phyloP scores from a whole-genome alignment of 1,140 invertebrate genomes.

The Drosophila murphyi region DNA sequence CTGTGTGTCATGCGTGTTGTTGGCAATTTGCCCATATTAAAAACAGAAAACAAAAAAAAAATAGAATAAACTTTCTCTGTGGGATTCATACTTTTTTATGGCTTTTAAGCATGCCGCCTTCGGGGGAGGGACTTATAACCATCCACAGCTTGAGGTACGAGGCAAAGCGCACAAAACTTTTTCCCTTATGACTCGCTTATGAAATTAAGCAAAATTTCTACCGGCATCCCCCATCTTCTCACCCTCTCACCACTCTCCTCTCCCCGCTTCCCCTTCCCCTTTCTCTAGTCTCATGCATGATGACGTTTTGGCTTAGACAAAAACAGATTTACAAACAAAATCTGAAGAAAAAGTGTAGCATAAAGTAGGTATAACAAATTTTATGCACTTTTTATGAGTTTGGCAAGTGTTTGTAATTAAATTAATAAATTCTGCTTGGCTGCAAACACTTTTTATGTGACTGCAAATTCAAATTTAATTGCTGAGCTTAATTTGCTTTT shows the following conservation, averaged over 20 bases:
- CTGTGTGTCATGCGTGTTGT: constrained; percentile 31
- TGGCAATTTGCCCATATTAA: constrained; percentile 11
- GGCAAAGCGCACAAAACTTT: constrained; percentile 59
- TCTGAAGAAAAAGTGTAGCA: constrained; percentile 18
- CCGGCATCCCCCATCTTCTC: not conserved
- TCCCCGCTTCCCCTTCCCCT: not conserved
- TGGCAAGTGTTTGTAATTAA: constrained; percentile 71
- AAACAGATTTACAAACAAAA: constrained; percentile 62
- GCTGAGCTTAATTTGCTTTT: constrained; percentile 12
- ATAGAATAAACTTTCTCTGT: constrained; percentile 58
- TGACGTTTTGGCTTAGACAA: constrained; percentile 57
- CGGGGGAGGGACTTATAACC: not conserved
- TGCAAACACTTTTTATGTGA: constrained; percentile 38
- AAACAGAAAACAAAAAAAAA: constrained; percentile 13
- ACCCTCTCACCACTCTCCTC: not conserved
- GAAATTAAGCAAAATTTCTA: constrained; percentile 75
- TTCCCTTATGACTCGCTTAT: constrained; percentile 76
- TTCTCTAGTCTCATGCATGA: constrained; percentile 49
- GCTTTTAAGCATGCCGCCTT: constrained; percentile 70
- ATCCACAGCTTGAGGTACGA: constrained; percentile 56
- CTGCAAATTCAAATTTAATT: constrained; percentile 65
- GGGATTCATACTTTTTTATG: constrained; percentile 63
- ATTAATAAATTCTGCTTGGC: constrained; percentile 66
- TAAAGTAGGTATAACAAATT: constrained; percentile 50
- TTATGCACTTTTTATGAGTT: constrained; percentile 77